phyloP scores from a whole-genome alignment of 2,113 vertebrate species.

The Mesitornis unicolor region DNA sequence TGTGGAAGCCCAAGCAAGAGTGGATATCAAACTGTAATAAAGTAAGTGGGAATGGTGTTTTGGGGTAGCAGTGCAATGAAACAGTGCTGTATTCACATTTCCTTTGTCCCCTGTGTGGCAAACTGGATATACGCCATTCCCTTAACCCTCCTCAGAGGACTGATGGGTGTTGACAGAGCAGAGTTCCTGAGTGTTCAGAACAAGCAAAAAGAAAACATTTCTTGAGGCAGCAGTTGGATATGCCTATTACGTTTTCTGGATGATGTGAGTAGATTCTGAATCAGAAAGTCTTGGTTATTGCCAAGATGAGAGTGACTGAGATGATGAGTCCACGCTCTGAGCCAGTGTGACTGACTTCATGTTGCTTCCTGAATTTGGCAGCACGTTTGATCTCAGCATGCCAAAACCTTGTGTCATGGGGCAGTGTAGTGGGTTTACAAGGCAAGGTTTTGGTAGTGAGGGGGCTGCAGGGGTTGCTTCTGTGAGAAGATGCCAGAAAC shows the following conservation, averaged over 20 bases:
- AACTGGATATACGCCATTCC: neutral
- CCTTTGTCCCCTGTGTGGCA: neutral
- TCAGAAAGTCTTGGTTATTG: neutral
- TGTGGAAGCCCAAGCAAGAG: neutral
- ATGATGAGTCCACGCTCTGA: neutral
- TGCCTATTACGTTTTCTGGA: accelerated
- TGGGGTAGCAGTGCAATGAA: neutral
- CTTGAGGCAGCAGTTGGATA: neutral
- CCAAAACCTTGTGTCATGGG: accelerated
- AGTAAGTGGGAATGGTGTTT: neutral
- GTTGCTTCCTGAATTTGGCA: neutral
- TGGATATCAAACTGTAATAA: neutral
- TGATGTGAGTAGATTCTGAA: neutral
- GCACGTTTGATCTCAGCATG: neutral
- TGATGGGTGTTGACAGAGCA: neutral
- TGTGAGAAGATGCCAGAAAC: neutral
- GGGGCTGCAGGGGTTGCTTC: neutral
- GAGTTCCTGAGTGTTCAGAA: neutral
- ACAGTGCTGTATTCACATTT: neutral
- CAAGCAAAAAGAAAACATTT: neutral
- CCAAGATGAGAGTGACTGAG: neutral
- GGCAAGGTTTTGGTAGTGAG: neutral
- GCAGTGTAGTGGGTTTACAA: neutral
- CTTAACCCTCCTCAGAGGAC: neutral
- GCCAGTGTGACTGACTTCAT: neutral